Evolutionary conservation across 2,888 invertebrate species (phyloP).

Genomic region (Minunthozetes semirufus): DNA sequence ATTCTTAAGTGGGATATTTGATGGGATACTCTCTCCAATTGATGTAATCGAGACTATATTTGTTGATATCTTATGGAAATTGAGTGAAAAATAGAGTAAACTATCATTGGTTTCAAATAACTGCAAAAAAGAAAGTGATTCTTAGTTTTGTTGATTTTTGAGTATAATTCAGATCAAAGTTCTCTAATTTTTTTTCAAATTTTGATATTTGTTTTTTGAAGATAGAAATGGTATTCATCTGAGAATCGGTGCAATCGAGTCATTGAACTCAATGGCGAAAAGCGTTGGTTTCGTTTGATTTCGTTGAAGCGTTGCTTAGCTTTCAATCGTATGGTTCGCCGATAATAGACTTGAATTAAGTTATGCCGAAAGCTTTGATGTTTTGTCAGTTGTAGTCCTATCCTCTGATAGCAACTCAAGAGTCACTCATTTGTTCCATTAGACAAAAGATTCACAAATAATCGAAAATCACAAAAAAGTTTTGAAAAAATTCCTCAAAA

Average conservation of each 20-base stretch:
- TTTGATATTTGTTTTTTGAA: not conserved
- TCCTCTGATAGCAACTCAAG: slow-evolving; percentile 3
- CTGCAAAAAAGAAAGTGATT: no score
- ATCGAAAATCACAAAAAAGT: not conserved
- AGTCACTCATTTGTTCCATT: slow-evolving; percentile 22
- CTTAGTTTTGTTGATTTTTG: no score
- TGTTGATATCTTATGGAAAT: no score
- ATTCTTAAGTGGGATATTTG: no score
- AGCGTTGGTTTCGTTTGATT: not conserved
- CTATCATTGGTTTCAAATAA: no score
- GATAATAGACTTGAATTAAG: slow-evolving; percentile 25
- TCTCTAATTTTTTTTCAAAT: not conserved
- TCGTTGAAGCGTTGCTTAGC: slow-evolving; percentile 17
- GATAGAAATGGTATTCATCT: not conserved
- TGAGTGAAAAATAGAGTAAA: no score
- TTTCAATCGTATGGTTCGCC: slow-evolving; percentile 26
- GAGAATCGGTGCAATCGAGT: not conserved
- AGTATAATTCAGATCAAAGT: no score
- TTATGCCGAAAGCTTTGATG: slow-evolving; percentile 25
- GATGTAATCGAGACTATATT: no score
- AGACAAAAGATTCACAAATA: not conserved
- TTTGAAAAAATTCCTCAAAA: not conserved
- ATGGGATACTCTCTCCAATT: no score
- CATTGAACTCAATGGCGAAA: slow-evolving; percentile 22
- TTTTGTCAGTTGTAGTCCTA: not conserved